A percentile compares a stretch with the other conserved stretches of the same genome.
Conservation (phyloP, 2,797 vertebrate species). For the Salmo trutta region DNA sequence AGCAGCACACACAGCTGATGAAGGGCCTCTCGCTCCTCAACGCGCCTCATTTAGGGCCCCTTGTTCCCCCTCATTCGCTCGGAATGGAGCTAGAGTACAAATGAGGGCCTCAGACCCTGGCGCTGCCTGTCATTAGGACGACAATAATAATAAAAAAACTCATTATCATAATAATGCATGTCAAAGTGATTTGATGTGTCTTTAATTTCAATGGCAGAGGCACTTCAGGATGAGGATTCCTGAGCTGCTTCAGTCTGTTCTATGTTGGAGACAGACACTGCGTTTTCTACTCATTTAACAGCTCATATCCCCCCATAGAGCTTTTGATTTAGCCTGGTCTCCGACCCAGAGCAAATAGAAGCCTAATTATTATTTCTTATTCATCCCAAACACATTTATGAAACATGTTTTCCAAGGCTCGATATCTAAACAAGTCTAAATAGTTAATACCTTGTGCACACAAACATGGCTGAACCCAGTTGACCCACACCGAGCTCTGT, state of each 20-base stretch:
- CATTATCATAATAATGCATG: slow-evolving; percentile 71
- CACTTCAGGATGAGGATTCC: slow-evolving; percentile 14
- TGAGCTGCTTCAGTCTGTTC: slow-evolving; percentile 30
- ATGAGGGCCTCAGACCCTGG: slow-evolving; percentile 48
- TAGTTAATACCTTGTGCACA: slow-evolving; percentile 49
- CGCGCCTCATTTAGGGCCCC: not conserved
- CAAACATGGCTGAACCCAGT: slow-evolving; percentile 43
- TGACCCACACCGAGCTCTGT: slow-evolving; percentile 62
- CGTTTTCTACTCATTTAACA: slow-evolving; percentile 50
- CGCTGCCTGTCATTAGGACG: slow-evolving; percentile 56
- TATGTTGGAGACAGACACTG: slow-evolving; percentile 31
- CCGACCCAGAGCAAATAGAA: slow-evolving; percentile 39
- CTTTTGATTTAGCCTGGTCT: slow-evolving; percentile 34
- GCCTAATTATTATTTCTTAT: slow-evolving; percentile 31
- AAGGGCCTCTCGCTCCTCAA: slow-evolving; percentile 44
- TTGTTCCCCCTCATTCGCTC: slow-evolving; percentile 62
- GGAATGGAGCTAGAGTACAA: slow-evolving; percentile 53
- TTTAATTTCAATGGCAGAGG: slow-evolving; percentile 52
- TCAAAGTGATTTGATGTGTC: slow-evolving; percentile 59
- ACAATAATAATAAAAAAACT: slow-evolving; percentile 50
- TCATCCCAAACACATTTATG: slow-evolving; percentile 27
- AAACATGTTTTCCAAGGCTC: slow-evolving; percentile 37
- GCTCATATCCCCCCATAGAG: slow-evolving; percentile 43
- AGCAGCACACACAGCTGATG: slow-evolving; percentile 47
- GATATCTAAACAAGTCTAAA: slow-evolving; percentile 59